A percentile compares a stretch with the other conserved stretches of the same genome.
phyloP scores from a whole-genome alignment of 2,113 vertebrate genomes.

The Scolopax mira region DNA sequence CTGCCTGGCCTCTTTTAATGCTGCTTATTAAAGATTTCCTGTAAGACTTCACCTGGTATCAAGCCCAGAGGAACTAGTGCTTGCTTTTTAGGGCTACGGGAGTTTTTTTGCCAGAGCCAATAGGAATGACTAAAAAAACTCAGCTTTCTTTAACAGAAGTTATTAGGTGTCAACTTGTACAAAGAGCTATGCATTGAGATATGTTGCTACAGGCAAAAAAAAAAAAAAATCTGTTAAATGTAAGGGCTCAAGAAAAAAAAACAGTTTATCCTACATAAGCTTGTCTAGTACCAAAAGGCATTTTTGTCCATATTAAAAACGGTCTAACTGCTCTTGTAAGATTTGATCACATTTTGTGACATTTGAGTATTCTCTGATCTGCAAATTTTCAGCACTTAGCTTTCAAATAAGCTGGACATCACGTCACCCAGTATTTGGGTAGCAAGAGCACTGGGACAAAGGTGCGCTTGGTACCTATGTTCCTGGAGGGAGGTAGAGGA shows the following conservation, averaged over 20 bases:
- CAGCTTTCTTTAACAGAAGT: background rate
- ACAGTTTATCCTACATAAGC: background rate
- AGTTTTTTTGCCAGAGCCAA: background rate
- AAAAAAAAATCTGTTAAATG: background rate
- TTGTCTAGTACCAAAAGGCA: background rate
- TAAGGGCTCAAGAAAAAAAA: background rate
- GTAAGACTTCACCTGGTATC: background rate
- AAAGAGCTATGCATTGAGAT: background rate
- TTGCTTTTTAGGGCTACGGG: background rate
- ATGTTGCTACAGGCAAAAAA: background rate
- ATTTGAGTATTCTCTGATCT: background rate
- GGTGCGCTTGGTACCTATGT: rapidly evolving
- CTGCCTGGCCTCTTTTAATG: background rate
- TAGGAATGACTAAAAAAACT: background rate
- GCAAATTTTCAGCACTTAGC: background rate
- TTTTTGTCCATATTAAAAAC: background rate
- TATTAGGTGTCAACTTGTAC: background rate
- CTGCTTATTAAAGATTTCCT: background rate
- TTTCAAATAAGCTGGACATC: background rate
- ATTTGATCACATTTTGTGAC: background rate
- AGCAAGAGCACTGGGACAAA: background rate
- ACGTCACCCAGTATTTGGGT: background rate
- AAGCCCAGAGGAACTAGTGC: background rate
- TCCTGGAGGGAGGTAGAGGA: background rate
- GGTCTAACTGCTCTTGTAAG: background rate